Conservation (phyloP, 1,140 invertebrate genomes). For the Drosophila nebulosa region DNA sequence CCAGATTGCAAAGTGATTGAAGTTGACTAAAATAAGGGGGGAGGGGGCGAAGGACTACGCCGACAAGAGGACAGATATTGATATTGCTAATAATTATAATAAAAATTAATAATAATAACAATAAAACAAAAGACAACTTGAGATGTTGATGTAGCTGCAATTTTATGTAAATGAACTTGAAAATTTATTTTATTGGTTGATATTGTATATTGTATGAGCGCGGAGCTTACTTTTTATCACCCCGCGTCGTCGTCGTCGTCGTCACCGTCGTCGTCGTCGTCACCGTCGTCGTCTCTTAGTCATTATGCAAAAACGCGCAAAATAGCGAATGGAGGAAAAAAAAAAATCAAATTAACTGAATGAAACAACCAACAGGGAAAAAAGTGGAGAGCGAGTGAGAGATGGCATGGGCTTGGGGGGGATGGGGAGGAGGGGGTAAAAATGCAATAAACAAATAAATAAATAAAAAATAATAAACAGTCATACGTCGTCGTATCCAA, state of each 20-base stretch:
- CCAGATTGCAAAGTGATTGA: not conserved
- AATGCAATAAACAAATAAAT: not conserved
- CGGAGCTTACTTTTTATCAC: constrained; percentile 11
- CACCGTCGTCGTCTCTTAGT: constrained; percentile 38
- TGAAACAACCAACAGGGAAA: not conserved
- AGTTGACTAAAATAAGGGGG: no score
- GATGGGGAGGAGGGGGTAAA: not conserved
- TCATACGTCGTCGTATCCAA: not conserved
- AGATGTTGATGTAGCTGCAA: not conserved
- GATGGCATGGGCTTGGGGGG: no score
- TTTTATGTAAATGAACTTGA: constrained; percentile 59
- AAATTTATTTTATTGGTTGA: constrained; percentile 38
- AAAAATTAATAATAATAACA: not conserved
- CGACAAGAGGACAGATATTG: not conserved
- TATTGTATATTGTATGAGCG: not conserved
- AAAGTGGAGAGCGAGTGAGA: not conserved
- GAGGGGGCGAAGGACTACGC: not conserved
- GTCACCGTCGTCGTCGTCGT: no score
- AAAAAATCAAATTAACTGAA: constrained; percentile 13
- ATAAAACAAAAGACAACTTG: constrained; percentile 12
- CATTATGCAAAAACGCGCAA: constrained; percentile 37
- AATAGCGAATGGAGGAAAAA: not conserved
- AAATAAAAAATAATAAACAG: not conserved
- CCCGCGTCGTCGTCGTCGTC: no score
- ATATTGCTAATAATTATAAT: not conserved